Conservation (phyloP, 1,140 invertebrate species). For the Sitobion miscanthi region DNA sequence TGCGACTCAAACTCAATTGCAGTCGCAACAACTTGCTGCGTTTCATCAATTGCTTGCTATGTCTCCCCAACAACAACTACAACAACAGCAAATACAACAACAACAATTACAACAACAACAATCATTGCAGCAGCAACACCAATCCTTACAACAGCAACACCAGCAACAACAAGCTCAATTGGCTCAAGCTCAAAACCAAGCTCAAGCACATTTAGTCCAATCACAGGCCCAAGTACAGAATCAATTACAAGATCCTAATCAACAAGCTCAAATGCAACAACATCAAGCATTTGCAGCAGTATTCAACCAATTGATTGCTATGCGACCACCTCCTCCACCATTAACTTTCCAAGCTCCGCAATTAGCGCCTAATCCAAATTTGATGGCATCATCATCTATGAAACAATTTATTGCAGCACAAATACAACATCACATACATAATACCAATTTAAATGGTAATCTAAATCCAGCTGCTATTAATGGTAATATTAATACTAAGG, state of each 20-base stretch:
- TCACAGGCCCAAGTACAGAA: slow-evolving; percentile 45
- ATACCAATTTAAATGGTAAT: slow-evolving; percentile 36
- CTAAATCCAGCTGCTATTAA: slow-evolving; percentile 45
- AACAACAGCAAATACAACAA: slow-evolving; percentile 43
- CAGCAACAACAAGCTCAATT: slow-evolving; percentile 49
- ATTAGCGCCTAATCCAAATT: slow-evolving; percentile 45
- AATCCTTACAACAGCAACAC: slow-evolving; percentile 42
- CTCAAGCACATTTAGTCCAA: slow-evolving; percentile 54
- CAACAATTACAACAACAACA: slow-evolving; percentile 42
- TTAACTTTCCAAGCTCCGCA: slow-evolving; percentile 50
- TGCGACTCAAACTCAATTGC: slow-evolving; percentile 33
- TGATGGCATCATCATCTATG: slow-evolving; percentile 50
- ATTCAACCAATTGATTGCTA: slow-evolving; percentile 48
- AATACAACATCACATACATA: slow-evolving; percentile 53
- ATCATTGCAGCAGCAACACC: slow-evolving; percentile 32
- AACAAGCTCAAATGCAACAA: slow-evolving; percentile 53
- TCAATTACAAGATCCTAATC: slow-evolving; percentile 48
- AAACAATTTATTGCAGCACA: slow-evolving; percentile 52
- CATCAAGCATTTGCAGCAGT: slow-evolving; percentile 48
- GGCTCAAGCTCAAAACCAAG: slow-evolving; percentile 49
- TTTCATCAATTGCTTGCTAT: slow-evolving; percentile 51
- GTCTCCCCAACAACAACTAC: slow-evolving; percentile 42
- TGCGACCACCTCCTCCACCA: slow-evolving; percentile 46
- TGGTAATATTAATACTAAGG: slow-evolving; percentile 43
- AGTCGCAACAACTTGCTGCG: slow-evolving; percentile 44